phyloP scores from a whole-genome alignment of 2,113 vertebrate genomes.

The Scomber scombrus region DNA sequence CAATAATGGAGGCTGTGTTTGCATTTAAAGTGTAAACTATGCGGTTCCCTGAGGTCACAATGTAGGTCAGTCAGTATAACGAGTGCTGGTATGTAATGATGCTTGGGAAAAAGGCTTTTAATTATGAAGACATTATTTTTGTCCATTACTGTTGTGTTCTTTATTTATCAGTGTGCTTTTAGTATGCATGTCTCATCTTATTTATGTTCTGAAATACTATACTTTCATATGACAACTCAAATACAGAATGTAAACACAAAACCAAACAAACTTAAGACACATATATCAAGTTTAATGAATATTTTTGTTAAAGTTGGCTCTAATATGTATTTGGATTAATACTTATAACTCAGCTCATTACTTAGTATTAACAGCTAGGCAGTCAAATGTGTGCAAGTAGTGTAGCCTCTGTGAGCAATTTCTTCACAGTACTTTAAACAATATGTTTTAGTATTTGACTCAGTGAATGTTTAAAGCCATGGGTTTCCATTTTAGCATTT shows the following conservation, averaged over 20 bases:
- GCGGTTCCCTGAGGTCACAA: constrained; percentile 26
- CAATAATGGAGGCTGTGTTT: constrained; percentile 1
- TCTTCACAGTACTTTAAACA: not conserved
- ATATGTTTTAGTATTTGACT: not conserved
- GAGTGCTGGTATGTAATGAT: constrained; percentile 12
- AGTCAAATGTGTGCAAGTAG: not conserved
- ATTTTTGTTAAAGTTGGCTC: no score
- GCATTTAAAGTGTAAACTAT: constrained; percentile 35
- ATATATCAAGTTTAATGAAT: no score
- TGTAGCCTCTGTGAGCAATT: not conserved
- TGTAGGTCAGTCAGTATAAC: constrained; percentile 39
- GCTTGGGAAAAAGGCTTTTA: constrained; percentile 23
- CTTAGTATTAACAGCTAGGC: not conserved
- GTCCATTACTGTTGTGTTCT: constrained; percentile 17
- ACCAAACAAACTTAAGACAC: no score
- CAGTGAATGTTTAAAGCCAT: not conserved
- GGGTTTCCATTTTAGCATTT: not conserved
- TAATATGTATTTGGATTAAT: no score
- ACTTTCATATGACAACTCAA: not conserved
- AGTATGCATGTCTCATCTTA: not conserved
- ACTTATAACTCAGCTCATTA: no score
- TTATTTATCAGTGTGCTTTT: constrained; percentile 14
- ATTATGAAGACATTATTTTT: not conserved
- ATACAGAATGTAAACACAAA: no score
- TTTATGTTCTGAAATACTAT: not conserved